phyloP scores from a whole-genome alignment of 2,797 vertebrate species.

The Sciaenops ocellatus region DNA sequence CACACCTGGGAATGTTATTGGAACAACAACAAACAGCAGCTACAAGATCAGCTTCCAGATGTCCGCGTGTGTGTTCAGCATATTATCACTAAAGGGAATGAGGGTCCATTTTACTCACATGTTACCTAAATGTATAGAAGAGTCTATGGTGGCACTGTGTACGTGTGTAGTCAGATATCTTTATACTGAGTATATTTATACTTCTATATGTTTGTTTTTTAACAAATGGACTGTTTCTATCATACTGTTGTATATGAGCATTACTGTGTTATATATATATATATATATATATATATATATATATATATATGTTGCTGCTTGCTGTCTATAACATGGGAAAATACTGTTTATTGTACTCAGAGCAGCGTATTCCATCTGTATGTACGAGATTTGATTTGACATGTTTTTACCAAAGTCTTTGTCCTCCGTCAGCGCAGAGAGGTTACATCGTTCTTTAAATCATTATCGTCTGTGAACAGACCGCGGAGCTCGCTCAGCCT shows the following conservation, averaged over 20 bases:
- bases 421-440: constrained; percentile 6
- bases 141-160: constrained; percentile 39
- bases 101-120: constrained; percentile 50
- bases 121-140: constrained; percentile 45
- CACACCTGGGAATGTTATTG: constrained; percentile 57
- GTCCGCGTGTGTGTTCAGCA: constrained; percentile 17
- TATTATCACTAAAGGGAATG: constrained; percentile 48
- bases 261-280: constrained; percentile 22
- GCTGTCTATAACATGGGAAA: constrained; percentile 24
- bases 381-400: background rate
- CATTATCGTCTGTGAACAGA: constrained; percentile 14
- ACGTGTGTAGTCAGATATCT: constrained; percentile 55
- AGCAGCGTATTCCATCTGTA: constrained; percentile 45
- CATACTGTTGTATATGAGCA: constrained; percentile 36
- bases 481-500: constrained; percentile 4
- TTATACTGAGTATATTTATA: constrained; percentile 75
- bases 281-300: constrained; percentile 29
- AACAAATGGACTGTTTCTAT: constrained; percentile 54
- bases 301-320: constrained; percentile 38
- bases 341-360: constrained; percentile 40
- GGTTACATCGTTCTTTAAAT: constrained; percentile 18
- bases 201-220: constrained; percentile 54
- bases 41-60: constrained; percentile 8
- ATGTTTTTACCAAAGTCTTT: constrained; percentile 48
- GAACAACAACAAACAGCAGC: constrained; percentile 24